phyloP scores from a whole-genome alignment of 2,113 vertebrate species.

The Piprites chloris region DNA sequence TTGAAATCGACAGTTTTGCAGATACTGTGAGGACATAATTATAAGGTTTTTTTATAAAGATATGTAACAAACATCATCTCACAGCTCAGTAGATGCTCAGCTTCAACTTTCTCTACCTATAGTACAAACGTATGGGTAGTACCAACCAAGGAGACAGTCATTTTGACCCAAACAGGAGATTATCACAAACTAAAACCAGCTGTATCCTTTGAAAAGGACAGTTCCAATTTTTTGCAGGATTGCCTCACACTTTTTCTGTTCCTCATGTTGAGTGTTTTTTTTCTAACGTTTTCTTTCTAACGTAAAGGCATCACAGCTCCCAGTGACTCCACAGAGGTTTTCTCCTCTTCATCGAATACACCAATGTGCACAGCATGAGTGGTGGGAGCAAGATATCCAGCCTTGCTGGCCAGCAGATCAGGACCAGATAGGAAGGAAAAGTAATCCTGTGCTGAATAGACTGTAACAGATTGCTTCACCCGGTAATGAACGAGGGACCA shows the following conservation, averaged over 20 bases:
- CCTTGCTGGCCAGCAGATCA: background rate
- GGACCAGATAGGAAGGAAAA: background rate
- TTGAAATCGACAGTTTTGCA: background rate
- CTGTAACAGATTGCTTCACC: background rate
- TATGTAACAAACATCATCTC: background rate
- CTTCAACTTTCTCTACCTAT: background rate
- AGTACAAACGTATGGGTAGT: background rate
- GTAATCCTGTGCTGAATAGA: background rate
- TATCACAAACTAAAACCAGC: background rate
- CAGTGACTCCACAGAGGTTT: background rate
- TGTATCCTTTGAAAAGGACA: background rate
- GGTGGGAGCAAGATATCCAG: background rate
- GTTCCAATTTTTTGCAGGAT: background rate
- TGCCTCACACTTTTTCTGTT: background rate
- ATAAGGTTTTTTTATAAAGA: background rate
- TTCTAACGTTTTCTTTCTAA: too few species aligned
- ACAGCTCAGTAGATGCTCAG: background rate
- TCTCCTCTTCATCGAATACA: fast-evolving
- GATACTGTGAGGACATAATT: background rate
- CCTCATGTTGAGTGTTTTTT: too few species aligned
- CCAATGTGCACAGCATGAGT: fast-evolving
- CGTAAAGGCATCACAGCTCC: background rate
- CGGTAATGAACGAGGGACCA: background rate
- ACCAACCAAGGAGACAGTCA: background rate
- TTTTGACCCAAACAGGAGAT: background rate